These are phyloP conservation scores for Aphelocoma coerulescens DNA, from an alignment of 2,113 vertebrate species.

Conservation along the genomic window DNA sequence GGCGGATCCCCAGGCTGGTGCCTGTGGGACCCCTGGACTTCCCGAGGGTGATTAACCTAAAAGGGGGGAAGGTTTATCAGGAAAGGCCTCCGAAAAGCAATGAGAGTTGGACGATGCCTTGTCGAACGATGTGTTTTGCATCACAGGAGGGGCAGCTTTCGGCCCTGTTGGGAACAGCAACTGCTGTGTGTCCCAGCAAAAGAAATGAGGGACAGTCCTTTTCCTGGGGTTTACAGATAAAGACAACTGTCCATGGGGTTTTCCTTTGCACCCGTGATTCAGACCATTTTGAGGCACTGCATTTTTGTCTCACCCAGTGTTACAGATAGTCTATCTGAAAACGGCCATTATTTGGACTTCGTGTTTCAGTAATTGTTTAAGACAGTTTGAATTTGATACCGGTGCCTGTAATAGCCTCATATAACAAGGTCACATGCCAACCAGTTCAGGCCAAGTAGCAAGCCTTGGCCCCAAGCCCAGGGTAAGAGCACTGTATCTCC, in stretches of 20 bases:
- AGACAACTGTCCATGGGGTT: background rate
- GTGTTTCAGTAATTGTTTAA: background rate
- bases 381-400: background rate
- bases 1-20: no score
- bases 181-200: background rate
- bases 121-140: background rate
- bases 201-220: background rate
- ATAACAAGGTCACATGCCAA: background rate
- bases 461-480: background rate
- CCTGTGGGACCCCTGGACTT: background rate
- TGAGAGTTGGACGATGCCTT: background rate
- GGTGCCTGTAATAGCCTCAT: background rate
- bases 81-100: background rate
- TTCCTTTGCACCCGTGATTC: background rate
- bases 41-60: accelerated
- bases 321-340: background rate
- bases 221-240: background rate
- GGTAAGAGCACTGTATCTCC: background rate
- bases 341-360: background rate
- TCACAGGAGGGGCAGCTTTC: background rate
- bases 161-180: background rate
- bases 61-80: background rate
- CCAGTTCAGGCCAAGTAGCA: background rate
- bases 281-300: background rate
- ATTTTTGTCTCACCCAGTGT: background rate